Evolutionary conservation across 2,797 vertebrate species (phyloP), one percentile per base, ranked within the genome.

Genomic region (Taeniopygia guttata): DNA sequence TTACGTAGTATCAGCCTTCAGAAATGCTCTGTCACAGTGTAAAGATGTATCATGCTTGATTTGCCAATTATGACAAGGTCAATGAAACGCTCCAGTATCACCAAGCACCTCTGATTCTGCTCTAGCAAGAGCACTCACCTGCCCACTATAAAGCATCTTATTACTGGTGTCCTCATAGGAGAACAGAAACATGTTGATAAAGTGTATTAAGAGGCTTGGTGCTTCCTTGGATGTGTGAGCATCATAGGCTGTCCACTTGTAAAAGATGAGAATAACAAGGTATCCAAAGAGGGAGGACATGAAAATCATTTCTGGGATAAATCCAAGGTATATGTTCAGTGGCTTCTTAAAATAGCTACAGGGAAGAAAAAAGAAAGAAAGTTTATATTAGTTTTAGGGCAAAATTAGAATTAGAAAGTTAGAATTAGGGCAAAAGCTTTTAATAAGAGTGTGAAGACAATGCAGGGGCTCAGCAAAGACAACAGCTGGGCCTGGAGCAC

Each of bases 121-220:
- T 45, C 52, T 8, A 86, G 60, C n/a, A 59, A 60, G 55, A 54
- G 66, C 86, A 97, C 97, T 0, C 95, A 99, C 99, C 99, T 99
- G 99, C 86, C 99, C 99, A 29, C 89, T 98, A 91, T 99, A 99
- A 25, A 99, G 98, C 90, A 98, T 98, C 54, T 98, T 97, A 87
- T 90, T 97, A 34, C 90, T 98, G 56, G 98, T 96, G 81, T 99
- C 99, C 0, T 55, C 93, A 89, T 99, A 99, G 97, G 97, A 99
- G 97, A 99, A 99, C 56, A 99, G 98, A 96, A 99, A 99, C 99
- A 99, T 99, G 97, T 99, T 99, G 95, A 99, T 99, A 78, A 99
- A 99, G 92, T 99, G 98, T 60, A 99, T 99, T 94, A 99, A 98
- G 75, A 99, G 98, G 88, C 99, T 99, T 0, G 99, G 99, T 14